A percentile compares a stretch with the other conserved stretches of the same genome.
Conservation (phyloP, 2,113 vertebrate species). For the Amazona guildingii region DNA sequence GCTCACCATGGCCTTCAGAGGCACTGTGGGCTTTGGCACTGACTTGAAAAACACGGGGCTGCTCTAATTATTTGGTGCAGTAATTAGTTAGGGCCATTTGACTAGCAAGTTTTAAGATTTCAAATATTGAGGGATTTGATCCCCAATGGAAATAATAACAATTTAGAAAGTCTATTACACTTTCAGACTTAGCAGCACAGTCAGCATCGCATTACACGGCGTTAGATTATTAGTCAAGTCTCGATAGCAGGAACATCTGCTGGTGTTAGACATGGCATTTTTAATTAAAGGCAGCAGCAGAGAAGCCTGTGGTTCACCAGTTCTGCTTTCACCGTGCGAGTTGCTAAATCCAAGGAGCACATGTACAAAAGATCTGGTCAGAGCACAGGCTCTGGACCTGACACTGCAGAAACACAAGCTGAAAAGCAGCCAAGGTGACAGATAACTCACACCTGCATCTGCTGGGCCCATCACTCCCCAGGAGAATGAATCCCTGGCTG, state of each 20-base stretch:
- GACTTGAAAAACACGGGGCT: background rate
- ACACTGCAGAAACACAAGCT: background rate
- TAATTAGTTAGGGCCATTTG: background rate
- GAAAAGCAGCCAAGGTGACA: background rate
- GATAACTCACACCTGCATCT: background rate
- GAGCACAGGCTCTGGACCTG: background rate
- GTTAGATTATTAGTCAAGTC: conserved; percentile 8
- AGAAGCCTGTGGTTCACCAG: conserved; percentile 38
- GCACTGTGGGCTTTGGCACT: accelerated
- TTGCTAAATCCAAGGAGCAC: conserved; percentile 53
- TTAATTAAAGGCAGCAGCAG: conserved; percentile 65
- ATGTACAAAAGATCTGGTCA: background rate
- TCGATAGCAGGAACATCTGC: conserved; percentile 51
- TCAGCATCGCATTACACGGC: background rate
- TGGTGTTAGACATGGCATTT: conserved; percentile 61
- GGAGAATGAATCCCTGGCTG: background rate
- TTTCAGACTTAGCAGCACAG: conserved; percentile 15
- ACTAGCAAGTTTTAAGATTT: background rate
- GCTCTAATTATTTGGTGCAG: background rate
- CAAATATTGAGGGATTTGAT: background rate
- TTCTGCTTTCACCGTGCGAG: background rate
- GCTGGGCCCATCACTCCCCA: accelerated
- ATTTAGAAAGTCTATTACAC: background rate
- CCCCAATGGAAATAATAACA: background rate
- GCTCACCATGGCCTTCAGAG: accelerated